A percentile compares a stretch with the other conserved stretches of the same genome.
These are phyloP conservation scores for Andrena bicolor DNA, from an alignment of 2,888 invertebrate species.

Conservation along the genomic window DNA sequence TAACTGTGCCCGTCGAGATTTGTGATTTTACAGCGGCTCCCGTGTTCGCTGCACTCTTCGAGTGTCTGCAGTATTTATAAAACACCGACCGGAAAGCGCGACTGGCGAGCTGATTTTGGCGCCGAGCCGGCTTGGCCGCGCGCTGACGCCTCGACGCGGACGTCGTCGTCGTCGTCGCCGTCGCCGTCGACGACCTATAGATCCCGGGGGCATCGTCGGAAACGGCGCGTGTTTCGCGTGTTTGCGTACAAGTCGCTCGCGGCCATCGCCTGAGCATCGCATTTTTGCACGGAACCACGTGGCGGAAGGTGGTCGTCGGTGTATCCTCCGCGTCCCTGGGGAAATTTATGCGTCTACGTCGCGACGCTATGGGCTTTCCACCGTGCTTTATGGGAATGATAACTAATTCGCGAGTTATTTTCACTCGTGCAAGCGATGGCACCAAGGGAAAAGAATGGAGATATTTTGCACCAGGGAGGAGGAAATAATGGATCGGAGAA, in stretches of 20 bases:
- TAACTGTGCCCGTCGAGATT: constrained; percentile 48
- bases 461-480: neutral
- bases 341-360: constrained; percentile 47
- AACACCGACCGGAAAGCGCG: constrained; percentile 84
- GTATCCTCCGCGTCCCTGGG: neutral
- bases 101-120: constrained; percentile 84
- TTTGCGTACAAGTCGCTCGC: neutral
- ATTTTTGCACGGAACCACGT: constrained; percentile 39
- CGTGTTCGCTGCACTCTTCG: constrained; percentile 79
- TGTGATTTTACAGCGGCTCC: constrained; percentile 63
- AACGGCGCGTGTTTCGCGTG: neutral
- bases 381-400: constrained; percentile 46
- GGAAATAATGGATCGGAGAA: neutral
- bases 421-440: constrained; percentile 12
- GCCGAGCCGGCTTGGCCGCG: constrained; percentile 81
- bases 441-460: neutral
- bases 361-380: constrained; percentile 19
- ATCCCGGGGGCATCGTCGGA: neutral
- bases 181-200: constrained; percentile 17
- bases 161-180: constrained; percentile 61
- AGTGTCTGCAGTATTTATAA: constrained; percentile 84
- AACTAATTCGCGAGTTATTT: constrained; percentile 55
- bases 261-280: neutral
- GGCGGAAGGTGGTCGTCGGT: neutral
- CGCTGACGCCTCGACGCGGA: constrained; percentile 70